phyloP scores from a whole-genome alignment of 1,140 invertebrate genomes.

The Pissodes strobi region DNA sequence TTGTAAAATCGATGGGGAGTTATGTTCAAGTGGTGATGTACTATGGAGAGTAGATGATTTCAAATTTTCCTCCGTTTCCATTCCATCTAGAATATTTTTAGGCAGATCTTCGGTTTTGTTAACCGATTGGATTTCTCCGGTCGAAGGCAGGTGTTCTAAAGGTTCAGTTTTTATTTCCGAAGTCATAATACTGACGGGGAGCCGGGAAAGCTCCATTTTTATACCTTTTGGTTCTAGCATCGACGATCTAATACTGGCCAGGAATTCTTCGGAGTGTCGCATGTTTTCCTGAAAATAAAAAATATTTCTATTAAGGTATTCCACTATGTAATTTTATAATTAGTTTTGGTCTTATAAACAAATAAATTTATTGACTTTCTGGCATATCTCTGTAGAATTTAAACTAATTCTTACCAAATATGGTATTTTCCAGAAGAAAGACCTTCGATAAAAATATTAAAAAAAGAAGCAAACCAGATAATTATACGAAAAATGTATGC shows the following conservation, averaged over 20 bases:
- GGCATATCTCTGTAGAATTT: too few relatives aligned
- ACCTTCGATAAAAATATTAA: too few relatives aligned
- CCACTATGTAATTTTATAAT: too few relatives aligned
- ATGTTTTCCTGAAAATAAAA: constrained; percentile 48
- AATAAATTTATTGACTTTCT: too few relatives aligned
- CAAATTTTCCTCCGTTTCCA: neutral
- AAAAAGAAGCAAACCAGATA: too few relatives aligned
- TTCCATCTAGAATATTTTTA: neutral
- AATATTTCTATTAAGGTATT: too few relatives aligned
- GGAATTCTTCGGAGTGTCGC: constrained; percentile 39
- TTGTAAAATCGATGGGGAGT: neutral
- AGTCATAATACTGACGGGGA: constrained; percentile 2
- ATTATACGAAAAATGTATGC: too few relatives aligned
- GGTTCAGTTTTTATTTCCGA: constrained; percentile 5
- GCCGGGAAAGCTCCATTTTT: constrained; percentile 19
- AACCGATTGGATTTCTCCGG: neutral
- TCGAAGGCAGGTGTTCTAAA: neutral
- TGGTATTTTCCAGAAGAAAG: too few relatives aligned
- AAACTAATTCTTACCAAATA: too few relatives aligned
- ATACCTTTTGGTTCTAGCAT: constrained; percentile 17
- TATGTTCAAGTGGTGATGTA: neutral
- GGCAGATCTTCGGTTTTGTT: neutral
- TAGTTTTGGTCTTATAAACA: too few relatives aligned
- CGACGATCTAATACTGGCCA: constrained; percentile 36
- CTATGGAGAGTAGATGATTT: neutral